These are phyloP conservation scores for Carapus acus DNA, from an alignment of 2,797 vertebrate genomes.

Conservation along the genomic window DNA sequence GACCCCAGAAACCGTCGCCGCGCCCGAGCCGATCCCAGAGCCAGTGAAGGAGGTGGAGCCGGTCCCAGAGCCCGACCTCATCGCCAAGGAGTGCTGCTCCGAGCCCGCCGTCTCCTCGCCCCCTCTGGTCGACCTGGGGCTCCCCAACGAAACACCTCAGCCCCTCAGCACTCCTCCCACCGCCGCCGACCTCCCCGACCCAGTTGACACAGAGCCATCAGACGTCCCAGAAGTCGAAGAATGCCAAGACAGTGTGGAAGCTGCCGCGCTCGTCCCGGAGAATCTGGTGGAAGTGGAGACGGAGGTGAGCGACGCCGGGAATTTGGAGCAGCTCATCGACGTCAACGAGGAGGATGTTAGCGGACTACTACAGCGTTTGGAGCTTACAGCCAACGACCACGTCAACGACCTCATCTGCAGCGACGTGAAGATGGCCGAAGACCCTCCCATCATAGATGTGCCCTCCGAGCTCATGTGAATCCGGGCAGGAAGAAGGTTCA, in stretches of 20 bases:
- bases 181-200: slow-evolving; percentile 12
- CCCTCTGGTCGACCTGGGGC: slow-evolving; percentile 28
- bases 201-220: slow-evolving; percentile 17
- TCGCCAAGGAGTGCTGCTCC: slow-evolving; percentile 34
- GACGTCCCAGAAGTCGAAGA: slow-evolving; percentile 25
- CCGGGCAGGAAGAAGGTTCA: slow-evolving; percentile 9
- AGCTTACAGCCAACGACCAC: slow-evolving; percentile 53
- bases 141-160: slow-evolving; percentile 24
- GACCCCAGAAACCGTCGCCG: slow-evolving; percentile 6
- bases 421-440: slow-evolving; percentile 44
- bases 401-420: slow-evolving; percentile 57
- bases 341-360: slow-evolving; percentile 40
- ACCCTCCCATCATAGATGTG: slow-evolving; percentile 35
- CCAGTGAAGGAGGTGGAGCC: slow-evolving; percentile 1
- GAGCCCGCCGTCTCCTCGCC: slow-evolving; percentile 30
- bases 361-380: slow-evolving; percentile 49
- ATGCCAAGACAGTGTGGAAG: slow-evolving; percentile 18
- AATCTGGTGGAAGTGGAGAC: slow-evolving; percentile 22
- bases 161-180: slow-evolving; percentile 20
- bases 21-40: slow-evolving; percentile 10
- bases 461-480: slow-evolving; percentile 57
- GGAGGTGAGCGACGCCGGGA: slow-evolving; percentile 37
- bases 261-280: slow-evolving; percentile 23
- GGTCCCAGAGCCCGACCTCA: slow-evolving; percentile 18
- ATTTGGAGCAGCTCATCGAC: slow-evolving; percentile 42